Conservation (phyloP, 2,888 invertebrate species). For the Eristalinus aeneus region DNA sequence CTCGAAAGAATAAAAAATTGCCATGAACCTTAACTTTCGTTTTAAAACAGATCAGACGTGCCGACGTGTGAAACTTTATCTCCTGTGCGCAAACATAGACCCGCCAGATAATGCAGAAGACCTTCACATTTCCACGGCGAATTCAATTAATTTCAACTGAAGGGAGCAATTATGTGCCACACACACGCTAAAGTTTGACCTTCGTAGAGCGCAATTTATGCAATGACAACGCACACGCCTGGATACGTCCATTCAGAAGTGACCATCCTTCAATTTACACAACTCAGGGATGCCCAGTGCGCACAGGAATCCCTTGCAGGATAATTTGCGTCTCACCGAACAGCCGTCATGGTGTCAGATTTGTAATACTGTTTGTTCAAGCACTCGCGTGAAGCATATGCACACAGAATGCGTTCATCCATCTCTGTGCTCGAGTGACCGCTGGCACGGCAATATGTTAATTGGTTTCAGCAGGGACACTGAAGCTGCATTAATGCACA, state of each 20-base stretch:
- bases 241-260: not conserved
- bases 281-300: constrained; percentile 2
- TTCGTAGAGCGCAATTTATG: not conserved
- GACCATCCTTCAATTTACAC: constrained; percentile 1
- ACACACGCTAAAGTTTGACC: not conserved
- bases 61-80: not conserved
- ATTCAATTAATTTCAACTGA: constrained; percentile 14
- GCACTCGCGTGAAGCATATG: constrained; percentile 1
- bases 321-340: constrained; percentile 23
- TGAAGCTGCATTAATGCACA: constrained; percentile 11
- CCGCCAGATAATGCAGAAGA: not conserved
- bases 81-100: not conserved
- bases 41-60: too few species aligned
- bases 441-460: constrained; percentile 34
- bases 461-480: constrained; percentile 19
- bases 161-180: not conserved
- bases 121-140: not conserved
- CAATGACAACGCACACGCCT: not conserved
- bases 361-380: constrained; percentile 37
- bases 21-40: too few species aligned
- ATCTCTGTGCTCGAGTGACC: not conserved
- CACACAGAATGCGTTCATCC: not conserved
- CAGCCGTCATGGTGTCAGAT: constrained; percentile 33
- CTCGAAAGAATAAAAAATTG: too few species aligned
- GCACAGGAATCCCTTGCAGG: constrained; percentile 15